These are phyloP conservation scores for Hirtodrosophila histrioides DNA, from an alignment of 2,888 invertebrate genomes.

Conservation along the genomic window DNA sequence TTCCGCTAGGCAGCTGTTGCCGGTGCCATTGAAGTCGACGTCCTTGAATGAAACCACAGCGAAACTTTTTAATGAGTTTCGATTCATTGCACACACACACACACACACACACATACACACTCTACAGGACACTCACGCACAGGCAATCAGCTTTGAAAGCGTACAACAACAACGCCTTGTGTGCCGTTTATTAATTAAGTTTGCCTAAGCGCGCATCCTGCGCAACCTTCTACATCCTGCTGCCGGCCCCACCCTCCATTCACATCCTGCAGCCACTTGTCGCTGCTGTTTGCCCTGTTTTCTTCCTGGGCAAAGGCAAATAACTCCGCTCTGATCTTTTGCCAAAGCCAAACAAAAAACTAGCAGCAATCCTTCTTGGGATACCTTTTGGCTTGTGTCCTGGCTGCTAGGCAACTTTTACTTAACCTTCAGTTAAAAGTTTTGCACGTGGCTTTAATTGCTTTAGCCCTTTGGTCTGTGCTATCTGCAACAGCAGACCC, in stretches of 20 bases:
- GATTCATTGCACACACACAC: conserved; percentile 71
- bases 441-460: conserved; percentile 80
- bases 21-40: conserved; percentile 21
- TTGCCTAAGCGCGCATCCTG: conserved; percentile 62
- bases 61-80: conserved; percentile 80
- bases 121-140: conserved; percentile 29
- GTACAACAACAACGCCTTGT: conserved; percentile 26
- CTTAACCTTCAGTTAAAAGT: conserved; percentile 60
- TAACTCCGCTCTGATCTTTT: conserved; percentile 45
- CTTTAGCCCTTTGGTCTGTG: conserved; percentile 42
- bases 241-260: neutral
- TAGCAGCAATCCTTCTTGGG: conserved; percentile 20
- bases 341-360: conserved; percentile 32
- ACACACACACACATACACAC: conserved; percentile 2
- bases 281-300: conserved; percentile 28
- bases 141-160: conserved; percentile 46
- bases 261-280: conserved; percentile 10
- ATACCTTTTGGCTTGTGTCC: conserved; percentile 14
- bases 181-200: conserved; percentile 73
- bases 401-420: conserved; percentile 57
- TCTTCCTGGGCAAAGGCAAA: conserved; percentile 55
- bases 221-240: neutral
- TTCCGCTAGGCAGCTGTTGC: conserved; percentile 51
- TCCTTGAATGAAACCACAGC: conserved; percentile 63
- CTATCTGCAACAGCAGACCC: conserved; percentile 13